Conservation (phyloP, 2,113 vertebrate species). For the Capreolus pygargus region DNA sequence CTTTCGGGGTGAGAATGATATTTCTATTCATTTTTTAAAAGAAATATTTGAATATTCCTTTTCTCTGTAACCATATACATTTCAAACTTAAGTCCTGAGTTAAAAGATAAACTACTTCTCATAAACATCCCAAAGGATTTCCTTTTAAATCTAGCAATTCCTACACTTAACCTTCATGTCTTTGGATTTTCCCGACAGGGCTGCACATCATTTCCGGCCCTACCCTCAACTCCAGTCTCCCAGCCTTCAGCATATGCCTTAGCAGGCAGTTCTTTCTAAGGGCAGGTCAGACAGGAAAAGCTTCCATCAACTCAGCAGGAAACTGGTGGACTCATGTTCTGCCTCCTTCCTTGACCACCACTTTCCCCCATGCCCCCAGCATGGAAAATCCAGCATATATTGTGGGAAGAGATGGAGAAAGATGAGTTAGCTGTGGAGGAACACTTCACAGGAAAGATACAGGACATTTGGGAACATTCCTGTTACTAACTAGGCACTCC, state of each 20-base stretch:
- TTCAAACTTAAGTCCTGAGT: constrained; percentile 13
- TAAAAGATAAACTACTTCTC: constrained; percentile 18
- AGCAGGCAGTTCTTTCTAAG: constrained; percentile 52
- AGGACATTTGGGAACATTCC: background rate
- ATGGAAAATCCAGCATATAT: constrained; percentile 20
- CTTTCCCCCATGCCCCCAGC: background rate
- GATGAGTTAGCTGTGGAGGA: background rate
- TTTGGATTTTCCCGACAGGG: constrained; percentile 57
- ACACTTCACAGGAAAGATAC: background rate
- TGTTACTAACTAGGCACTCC: background rate
- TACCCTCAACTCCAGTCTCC: constrained; percentile 33
- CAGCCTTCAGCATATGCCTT: constrained; percentile 37
- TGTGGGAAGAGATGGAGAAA: constrained; percentile 32
- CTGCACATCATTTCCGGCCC: constrained; percentile 65
- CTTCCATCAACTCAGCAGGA: constrained; percentile 69
- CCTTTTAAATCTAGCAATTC: constrained; percentile 52
- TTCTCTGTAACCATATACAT: background rate
- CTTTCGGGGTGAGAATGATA: background rate
- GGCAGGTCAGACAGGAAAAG: constrained; percentile 72
- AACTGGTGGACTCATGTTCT: constrained; percentile 51
- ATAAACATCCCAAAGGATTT: background rate
- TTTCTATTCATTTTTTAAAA: background rate
- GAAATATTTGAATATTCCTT: background rate
- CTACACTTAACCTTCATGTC: constrained; percentile 28
- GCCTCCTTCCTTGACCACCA: constrained; percentile 42